Evolutionary conservation across 2,797 vertebrate genomes (phyloP).

Genomic region (Coilia nasus): DNA sequence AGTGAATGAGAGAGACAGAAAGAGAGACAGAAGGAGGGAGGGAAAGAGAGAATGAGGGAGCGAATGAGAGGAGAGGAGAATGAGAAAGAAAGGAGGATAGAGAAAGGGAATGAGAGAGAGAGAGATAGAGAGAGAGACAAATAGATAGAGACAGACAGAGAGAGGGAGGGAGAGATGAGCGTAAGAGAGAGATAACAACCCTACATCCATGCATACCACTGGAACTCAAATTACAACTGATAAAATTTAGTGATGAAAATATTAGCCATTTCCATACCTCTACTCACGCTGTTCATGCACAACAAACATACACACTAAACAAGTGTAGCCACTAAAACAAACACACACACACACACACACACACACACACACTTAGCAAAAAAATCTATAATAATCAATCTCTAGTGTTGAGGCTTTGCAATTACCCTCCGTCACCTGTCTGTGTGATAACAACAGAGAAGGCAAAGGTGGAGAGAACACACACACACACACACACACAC

Average conservation of each 20-base stretch:
- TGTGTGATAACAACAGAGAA: neutral
- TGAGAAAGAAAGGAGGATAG: neutral
- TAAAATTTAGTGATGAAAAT: neutral
- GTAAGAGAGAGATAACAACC: neutral
- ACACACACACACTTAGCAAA: neutral
- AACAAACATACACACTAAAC: neutral
- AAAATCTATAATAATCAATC: neutral
- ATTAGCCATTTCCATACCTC: neutral
- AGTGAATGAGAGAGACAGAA: constrained; percentile 22
- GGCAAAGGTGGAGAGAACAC: neutral
- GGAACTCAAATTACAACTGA: neutral
- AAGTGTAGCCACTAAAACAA: neutral
- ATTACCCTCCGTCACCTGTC: neutral
- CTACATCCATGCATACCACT: neutral
- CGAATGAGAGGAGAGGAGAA: constrained; percentile 21
- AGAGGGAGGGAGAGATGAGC: too few relatives aligned
- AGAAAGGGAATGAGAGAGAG: neutral
- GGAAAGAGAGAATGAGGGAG: neutral
- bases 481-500: too few relatives aligned
- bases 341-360: constrained; percentile 27
- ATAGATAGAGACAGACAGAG: too few relatives aligned
- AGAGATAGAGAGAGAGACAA: too few relatives aligned
- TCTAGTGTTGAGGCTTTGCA: neutral
- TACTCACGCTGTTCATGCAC: neutral
- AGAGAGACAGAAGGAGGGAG: neutral